These are phyloP conservation scores for Microctenopoma stevenorrisi DNA, from an alignment of 2,797 vertebrate genomes.

Conservation along the genomic window DNA sequence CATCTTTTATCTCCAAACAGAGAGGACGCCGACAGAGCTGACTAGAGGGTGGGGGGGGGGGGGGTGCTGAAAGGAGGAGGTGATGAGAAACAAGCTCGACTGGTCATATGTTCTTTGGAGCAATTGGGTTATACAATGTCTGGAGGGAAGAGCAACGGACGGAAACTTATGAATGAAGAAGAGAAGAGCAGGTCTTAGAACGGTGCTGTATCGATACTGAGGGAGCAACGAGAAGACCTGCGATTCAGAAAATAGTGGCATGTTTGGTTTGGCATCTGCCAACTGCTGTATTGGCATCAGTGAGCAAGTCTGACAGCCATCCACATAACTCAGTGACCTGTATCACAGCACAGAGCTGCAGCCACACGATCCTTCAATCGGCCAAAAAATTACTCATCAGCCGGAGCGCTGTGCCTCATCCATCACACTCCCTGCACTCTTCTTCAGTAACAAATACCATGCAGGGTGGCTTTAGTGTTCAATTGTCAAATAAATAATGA, in stretches of 20 bases:
- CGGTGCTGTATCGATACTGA: background rate
- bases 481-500: background rate
- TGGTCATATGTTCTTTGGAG: slow-evolving; percentile 26
- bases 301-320: slow-evolving; percentile 59
- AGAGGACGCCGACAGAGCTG: slow-evolving; percentile 53
- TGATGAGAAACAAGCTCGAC: slow-evolving; percentile 25
- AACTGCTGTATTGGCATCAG: slow-evolving; percentile 27
- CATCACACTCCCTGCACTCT: slow-evolving; percentile 22
- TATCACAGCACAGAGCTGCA: slow-evolving; percentile 36
- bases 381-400: slow-evolving; percentile 40
- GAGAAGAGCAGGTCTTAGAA: slow-evolving; percentile 13
- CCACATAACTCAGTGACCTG: slow-evolving; percentile 63
- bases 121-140: slow-evolving; percentile 26
- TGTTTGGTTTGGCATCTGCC: slow-evolving; percentile 26
- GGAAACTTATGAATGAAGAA: slow-evolving; percentile 11
- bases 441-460: slow-evolving; percentile 2
- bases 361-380: slow-evolving; percentile 44
- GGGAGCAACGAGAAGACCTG: slow-evolving; percentile 8
- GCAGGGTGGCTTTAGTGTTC: slow-evolving; percentile 3
- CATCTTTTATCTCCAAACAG: slow-evolving; percentile 58
- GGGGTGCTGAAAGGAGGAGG: slow-evolving; percentile 31
- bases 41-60: slow-evolving; percentile 22
- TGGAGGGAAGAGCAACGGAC: slow-evolving; percentile 1
- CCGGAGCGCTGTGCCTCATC: slow-evolving; percentile 21
- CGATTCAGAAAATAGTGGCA: slow-evolving; percentile 26